These are phyloP conservation scores for Misgurnus anguillicaudatus DNA, from an alignment of 2,113 vertebrate species.

Conservation along the genomic window DNA sequence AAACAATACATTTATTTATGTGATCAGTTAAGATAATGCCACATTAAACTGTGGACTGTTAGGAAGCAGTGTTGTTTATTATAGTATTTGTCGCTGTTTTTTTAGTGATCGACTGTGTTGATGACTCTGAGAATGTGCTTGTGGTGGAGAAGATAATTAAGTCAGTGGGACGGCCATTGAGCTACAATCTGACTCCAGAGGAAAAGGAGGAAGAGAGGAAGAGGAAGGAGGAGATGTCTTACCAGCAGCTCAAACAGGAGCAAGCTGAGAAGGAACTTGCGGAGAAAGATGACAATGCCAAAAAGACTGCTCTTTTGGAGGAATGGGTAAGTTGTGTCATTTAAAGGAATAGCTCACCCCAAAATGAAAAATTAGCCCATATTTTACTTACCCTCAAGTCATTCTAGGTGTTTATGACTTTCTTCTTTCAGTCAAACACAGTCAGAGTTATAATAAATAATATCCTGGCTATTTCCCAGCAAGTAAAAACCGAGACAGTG, in stretches of 20 bases:
- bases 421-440: too few species aligned
- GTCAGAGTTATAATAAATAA: too few species aligned
- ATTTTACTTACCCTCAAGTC: too few species aligned
- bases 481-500: too few species aligned
- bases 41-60: not conserved
- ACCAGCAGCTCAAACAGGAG: conserved; percentile 67
- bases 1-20: not conserved
- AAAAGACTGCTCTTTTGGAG: conserved; percentile 78
- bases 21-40: not conserved
- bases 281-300: conserved; percentile 73
- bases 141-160: conserved; percentile 77
- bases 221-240: conserved; percentile 67
- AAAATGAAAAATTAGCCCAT: too few species aligned
- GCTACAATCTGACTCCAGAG: conserved; percentile 82
- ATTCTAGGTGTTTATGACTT: too few species aligned
- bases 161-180: conserved; percentile 79
- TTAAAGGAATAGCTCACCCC: too few species aligned
- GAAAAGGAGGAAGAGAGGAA: conserved; percentile 76
- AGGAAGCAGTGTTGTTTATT: not conserved
- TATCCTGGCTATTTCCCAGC: too few species aligned
- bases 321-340: conserved; percentile 80
- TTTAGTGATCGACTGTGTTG: conserved; percentile 77
- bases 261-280: conserved; percentile 67
- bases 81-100: not conserved
- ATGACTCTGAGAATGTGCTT: conserved; percentile 76